Conservation (phyloP, 2,888 invertebrate species). For the Drosophila helvetica region DNA sequence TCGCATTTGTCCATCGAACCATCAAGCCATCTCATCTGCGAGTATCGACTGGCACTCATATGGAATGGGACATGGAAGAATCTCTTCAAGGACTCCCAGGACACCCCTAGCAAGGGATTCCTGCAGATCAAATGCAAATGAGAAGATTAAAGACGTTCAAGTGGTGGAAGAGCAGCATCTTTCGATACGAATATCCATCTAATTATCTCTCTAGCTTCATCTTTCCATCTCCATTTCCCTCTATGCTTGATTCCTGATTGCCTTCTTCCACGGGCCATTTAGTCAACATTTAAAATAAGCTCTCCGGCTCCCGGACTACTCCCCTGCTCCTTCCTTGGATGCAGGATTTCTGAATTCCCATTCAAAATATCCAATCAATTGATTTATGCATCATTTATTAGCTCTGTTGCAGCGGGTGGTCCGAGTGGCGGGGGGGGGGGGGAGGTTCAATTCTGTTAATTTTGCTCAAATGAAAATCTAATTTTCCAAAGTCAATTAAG, state of each 20-base stretch:
- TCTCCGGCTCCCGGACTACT: not conserved
- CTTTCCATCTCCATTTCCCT: too few relatives aligned
- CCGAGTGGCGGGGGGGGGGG: not conserved
- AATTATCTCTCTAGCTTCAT: too few relatives aligned
- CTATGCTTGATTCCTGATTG: too few relatives aligned
- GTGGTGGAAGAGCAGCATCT: too few relatives aligned
- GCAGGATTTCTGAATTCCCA: not conserved
- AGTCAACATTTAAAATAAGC: conserved; percentile 13
- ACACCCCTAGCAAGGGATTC: too few relatives aligned
- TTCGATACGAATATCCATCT: too few relatives aligned
- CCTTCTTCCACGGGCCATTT: not conserved
- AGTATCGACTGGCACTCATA: conserved; percentile 3
- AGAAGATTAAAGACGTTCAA: too few relatives aligned
- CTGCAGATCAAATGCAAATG: too few relatives aligned
- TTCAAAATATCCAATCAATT: conserved; percentile 20
- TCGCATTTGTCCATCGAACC: conserved; percentile 25
- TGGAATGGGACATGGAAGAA: too few relatives aligned
- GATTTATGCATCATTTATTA: conserved; percentile 38
- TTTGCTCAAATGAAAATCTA: conserved; percentile 51
- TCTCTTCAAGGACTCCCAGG: too few relatives aligned
- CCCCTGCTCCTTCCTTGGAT: not conserved
- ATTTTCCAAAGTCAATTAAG: conserved; percentile 53
- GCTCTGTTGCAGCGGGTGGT: conserved; percentile 4
- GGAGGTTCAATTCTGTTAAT: conserved; percentile 45
- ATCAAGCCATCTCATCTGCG: conserved; percentile 9